phyloP scores from a whole-genome alignment of 2,888 invertebrate species.

The Nomada hirtipes region DNA sequence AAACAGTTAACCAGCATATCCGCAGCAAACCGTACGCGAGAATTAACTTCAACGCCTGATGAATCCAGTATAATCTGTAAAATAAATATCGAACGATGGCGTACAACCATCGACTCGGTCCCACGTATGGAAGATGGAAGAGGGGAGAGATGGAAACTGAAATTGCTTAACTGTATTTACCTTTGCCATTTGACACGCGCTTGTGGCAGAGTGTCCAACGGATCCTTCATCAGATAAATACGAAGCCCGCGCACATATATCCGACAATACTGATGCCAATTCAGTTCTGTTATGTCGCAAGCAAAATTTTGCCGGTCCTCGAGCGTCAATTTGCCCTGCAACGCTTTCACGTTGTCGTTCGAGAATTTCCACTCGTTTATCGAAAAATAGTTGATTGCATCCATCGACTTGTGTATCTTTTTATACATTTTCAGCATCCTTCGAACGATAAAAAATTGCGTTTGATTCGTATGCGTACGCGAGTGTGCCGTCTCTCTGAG shows the following conservation, averaged over 20 bases:
- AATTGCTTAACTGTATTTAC: conserved; percentile 76
- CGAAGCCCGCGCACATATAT: conserved; percentile 90
- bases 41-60: conserved; percentile 79
- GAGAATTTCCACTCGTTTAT: conserved; percentile 91
- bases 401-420: conserved; percentile 90
- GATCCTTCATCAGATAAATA: conserved; percentile 92
- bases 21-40: conserved; percentile 76
- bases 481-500: background rate
- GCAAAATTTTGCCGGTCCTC: conserved; percentile 88
- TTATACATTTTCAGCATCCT: conserved; percentile 91
- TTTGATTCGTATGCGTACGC: background rate
- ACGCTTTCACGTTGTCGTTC: conserved; percentile 86
- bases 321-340: conserved; percentile 87
- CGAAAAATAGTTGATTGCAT: conserved; percentile 92
- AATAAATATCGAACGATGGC: conserved; percentile 13
- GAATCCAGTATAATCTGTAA: conserved; percentile 83
- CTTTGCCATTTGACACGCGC: conserved; percentile 86
- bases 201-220: conserved; percentile 89
- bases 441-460: conserved; percentile 51
- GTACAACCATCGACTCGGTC: background rate
- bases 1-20: conserved; percentile 76
- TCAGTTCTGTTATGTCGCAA: conserved; percentile 89
- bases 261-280: conserved; percentile 91
- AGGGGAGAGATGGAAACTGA: background rate
- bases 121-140: background rate